A percentile compares a stretch with the other conserved stretches of the same genome.
phyloP scores from a whole-genome alignment of 2,888 invertebrate genomes.

The Serrognathus titanus region DNA sequence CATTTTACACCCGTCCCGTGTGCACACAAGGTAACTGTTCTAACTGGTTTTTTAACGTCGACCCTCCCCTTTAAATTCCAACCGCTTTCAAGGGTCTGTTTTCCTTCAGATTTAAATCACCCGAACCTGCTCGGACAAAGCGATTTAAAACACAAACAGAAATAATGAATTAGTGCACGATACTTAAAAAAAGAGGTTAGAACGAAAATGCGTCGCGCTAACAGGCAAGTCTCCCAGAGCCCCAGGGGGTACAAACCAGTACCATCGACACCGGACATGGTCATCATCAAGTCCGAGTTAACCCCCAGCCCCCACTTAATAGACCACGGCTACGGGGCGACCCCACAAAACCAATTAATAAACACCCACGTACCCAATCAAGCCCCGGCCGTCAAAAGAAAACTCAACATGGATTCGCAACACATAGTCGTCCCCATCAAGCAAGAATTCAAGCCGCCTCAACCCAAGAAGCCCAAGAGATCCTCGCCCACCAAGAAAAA shows the following conservation, averaged over 20 bases:
- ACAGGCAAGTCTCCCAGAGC: slow-evolving; percentile 37
- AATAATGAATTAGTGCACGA: neutral
- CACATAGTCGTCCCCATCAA: slow-evolving; percentile 60
- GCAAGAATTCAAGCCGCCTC: slow-evolving; percentile 64
- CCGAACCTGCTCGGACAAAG: neutral
- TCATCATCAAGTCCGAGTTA: slow-evolving; percentile 52
- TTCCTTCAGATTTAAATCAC: slow-evolving; percentile 11
- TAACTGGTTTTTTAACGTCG: slow-evolving; percentile 17
- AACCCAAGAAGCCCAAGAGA: slow-evolving; percentile 50
- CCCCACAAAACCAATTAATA: slow-evolving; percentile 66
- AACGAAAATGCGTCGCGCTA: slow-evolving; percentile 55
- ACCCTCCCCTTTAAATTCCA: slow-evolving; percentile 34
- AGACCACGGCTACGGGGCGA: slow-evolving; percentile 85
- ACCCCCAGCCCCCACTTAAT: slow-evolving; percentile 72
- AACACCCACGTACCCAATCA: slow-evolving; percentile 33
- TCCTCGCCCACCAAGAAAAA: slow-evolving; percentile 36
- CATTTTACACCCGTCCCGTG: neutral
- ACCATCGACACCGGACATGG: slow-evolving; percentile 50
- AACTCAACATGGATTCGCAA: slow-evolving; percentile 64
- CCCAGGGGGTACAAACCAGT: slow-evolving; percentile 53
- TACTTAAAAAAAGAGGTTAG: slow-evolving; percentile 11
- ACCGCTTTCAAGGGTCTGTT: slow-evolving; percentile 29
- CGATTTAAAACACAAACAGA: slow-evolving; percentile 3
- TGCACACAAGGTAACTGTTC: slow-evolving; percentile 8
- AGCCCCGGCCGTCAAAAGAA: slow-evolving; percentile 72